Evolutionary conservation across 2,113 vertebrate genomes (phyloP).

Genomic region (Grallaria varia): DNA sequence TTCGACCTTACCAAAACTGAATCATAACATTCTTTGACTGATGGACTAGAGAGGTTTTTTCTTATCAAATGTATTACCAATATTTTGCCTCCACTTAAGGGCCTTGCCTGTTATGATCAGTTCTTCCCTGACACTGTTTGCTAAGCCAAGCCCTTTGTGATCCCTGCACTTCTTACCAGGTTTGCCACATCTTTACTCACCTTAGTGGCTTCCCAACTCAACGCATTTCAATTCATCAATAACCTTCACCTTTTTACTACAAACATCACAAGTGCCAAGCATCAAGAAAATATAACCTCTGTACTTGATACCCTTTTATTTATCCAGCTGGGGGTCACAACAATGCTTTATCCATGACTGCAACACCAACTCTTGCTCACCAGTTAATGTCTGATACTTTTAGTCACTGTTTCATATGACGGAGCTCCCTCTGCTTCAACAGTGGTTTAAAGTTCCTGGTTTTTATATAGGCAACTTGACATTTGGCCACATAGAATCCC

Average conservation of each 20-base stretch:
- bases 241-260: background rate
- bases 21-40: background rate
- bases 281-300: background rate
- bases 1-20: background rate
- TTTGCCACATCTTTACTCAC: background rate
- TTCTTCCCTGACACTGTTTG: background rate
- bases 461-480: background rate
- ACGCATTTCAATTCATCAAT: background rate
- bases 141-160: background rate
- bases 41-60: background rate
- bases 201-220: background rate
- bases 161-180: background rate
- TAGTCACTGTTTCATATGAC: background rate
- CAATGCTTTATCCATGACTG: background rate
- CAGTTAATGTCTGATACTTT: background rate
- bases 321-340: background rate
- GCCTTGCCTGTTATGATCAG: rapidly evolving
- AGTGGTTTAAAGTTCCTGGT: background rate
- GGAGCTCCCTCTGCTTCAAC: background rate
- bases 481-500: background rate
- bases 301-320: background rate
- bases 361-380: background rate
- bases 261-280: background rate
- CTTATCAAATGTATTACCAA: background rate
- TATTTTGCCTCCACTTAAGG: background rate